Evolutionary conservation across 2,113 vertebrate genomes (phyloP).

Genomic region (Grallaria varia): DNA sequence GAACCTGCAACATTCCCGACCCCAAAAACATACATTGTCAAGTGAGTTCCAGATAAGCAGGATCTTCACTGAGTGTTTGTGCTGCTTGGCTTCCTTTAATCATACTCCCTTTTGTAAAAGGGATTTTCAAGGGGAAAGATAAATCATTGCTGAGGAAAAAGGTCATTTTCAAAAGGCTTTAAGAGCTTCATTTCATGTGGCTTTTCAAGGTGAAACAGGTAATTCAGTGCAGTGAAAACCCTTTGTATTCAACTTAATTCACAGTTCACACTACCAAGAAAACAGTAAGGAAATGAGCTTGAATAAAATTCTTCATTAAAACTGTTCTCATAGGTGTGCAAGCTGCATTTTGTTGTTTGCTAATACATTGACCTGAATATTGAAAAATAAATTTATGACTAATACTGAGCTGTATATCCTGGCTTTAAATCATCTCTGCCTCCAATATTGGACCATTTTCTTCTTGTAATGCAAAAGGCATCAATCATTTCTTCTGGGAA

Average conservation of each 20-base stretch:
- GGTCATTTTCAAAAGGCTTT: conserved; percentile 86
- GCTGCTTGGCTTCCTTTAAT: conserved; percentile 87
- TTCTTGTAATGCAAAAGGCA: not conserved
- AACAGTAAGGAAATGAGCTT: conserved; percentile 66
- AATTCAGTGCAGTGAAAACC: conserved; percentile 75
- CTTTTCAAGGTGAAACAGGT: conserved; percentile 83
- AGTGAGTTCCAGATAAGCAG: conserved; percentile 82
- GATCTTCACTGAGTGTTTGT: conserved; percentile 82
- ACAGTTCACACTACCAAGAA: conserved; percentile 63
- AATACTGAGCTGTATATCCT: not conserved
- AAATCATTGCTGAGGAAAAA: conserved; percentile 90
- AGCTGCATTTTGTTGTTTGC: conserved; percentile 49
- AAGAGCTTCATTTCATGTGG: conserved; percentile 80
- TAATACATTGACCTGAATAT: not conserved
- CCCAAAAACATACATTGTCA: conserved; percentile 83
- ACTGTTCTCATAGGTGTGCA: not conserved
- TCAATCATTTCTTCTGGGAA: conserved; percentile 25
- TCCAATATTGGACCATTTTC: conserved; percentile 19
- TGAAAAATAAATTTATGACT: conserved; percentile 58
- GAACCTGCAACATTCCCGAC: conserved; percentile 87
- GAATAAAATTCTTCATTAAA: conserved; percentile 69
- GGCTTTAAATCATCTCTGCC: conserved; percentile 42
- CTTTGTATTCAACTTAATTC: conserved; percentile 80
- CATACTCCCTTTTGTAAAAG: conserved; percentile 81
- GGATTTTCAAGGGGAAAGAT: conserved; percentile 82